Conservation (phyloP, 2,888 invertebrate genomes). For the Polydrusus tereticollis region DNA sequence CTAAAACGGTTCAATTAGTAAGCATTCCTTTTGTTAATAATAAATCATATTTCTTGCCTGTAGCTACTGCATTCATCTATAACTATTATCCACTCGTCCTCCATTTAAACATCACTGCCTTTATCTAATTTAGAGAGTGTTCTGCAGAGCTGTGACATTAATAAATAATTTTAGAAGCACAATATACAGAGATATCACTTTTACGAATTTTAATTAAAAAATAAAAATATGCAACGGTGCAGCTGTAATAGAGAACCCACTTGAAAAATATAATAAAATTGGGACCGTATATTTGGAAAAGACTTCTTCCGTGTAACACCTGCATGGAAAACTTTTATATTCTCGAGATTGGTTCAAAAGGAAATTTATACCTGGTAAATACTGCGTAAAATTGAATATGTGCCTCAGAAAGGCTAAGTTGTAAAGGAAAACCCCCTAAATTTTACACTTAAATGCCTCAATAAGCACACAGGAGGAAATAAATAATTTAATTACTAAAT, state of each 20-base stretch:
- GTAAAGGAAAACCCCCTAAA: background rate
- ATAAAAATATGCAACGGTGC: background rate
- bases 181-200: too few species aligned
- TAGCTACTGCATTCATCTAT: too few species aligned
- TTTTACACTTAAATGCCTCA: background rate
- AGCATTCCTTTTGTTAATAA: too few species aligned
- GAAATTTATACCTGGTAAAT: constrained; percentile 58
- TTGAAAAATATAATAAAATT: constrained; percentile 51
- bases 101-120: too few species aligned
- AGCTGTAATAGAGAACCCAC: background rate
- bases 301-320: constrained; percentile 54
- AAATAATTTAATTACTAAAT: background rate
- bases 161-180: too few species aligned
- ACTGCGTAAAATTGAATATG: constrained; percentile 58
- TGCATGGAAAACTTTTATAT: constrained; percentile 55
- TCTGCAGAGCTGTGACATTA: too few species aligned
- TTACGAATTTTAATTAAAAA: constrained; percentile 5
- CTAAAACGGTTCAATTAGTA: background rate
- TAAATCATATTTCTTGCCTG: too few species aligned
- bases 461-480: background rate
- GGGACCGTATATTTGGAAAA: constrained; percentile 50
- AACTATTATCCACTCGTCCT: too few species aligned
- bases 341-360: constrained; percentile 53
- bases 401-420: background rate
- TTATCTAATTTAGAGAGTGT: too few species aligned